Evolutionary conservation across 2,113 vertebrate species (phyloP), one percentile per base, ranked within the genome.

Genomic region (Coracopsis vasa): DNA sequence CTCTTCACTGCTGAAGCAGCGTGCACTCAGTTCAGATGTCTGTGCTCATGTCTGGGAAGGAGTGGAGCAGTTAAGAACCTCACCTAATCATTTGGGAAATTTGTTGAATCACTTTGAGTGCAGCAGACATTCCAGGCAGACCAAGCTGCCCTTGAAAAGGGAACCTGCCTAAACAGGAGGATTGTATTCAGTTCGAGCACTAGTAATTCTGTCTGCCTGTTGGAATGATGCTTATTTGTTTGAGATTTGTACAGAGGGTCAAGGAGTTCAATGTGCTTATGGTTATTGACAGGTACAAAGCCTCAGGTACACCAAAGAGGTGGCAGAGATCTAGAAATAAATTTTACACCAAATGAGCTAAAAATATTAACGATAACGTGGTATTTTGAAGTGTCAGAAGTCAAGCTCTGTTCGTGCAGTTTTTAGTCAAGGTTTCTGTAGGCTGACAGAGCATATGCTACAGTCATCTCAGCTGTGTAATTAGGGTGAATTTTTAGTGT

Each of bases 31-130:
- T 44, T 82, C 29, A 37, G 51, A 4, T n/a, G 19, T 4, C n/a
- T n/a, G 24, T 42, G 23, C 18, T 90, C 0, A 0, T 45, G 16
- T 50, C 21, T 50, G 51, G 42, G 41, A 78, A 62, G 50, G 50
- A 79, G 25, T 8, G 2, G 41, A 41, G 21, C 20, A 53, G 25
- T 37, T 54, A 25, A 67, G 42, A 90, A 80, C n/a, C 13, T 94
- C 37, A 33, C 44, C 13, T 45, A 28, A 50, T 54, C 13, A 3
- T 83, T 37, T 86, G 39, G 35, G 20, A 24, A 80, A 29, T 81
- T 62, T 82, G 25, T 82, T 60, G 29, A 64, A 50, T 86, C 23
- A 6, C 15, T 70, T 56, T 33, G 20, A 54, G 48, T 41, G 27
- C 37, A 48, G 27, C 60, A 85, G 54, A 19, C 48, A 18, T 27